Percentiles rank a stretch among this genome's conserved stretches.
Conservation (phyloP, 2,888 invertebrate genomes). For the Melanotus villosus region DNA sequence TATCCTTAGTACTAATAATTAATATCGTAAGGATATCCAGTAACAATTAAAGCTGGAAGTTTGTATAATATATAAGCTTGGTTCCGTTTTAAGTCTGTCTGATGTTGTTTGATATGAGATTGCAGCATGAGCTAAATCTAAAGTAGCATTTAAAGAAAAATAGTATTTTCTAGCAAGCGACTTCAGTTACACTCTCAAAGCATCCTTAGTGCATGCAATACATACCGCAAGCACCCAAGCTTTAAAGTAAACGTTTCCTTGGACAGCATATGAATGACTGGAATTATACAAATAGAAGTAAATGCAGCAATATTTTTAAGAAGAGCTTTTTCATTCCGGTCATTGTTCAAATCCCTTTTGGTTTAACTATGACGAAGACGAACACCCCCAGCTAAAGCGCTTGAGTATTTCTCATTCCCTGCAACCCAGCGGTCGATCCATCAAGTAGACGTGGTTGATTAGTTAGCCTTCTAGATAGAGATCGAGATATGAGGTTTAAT, state of each 20-base stretch:
- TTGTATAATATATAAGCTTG: too few species aligned
- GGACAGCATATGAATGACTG: constrained; percentile 28
- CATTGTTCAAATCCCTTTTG: constrained; percentile 39
- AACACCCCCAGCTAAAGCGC: constrained; percentile 34
- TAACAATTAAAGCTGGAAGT: too few species aligned
- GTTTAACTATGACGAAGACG: constrained; percentile 42
- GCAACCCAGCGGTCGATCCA: constrained; percentile 54
- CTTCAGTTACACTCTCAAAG: too few species aligned
- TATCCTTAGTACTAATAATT: too few species aligned
- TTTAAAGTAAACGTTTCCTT: constrained; percentile 42
- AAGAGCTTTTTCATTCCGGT: constrained; percentile 34
- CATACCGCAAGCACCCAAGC: constrained; percentile 45
- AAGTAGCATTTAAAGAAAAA: too few species aligned
- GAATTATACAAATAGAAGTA: constrained; percentile 37
- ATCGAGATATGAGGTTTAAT: constrained; percentile 45
- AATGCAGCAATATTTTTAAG: constrained; percentile 33
- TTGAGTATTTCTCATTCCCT: constrained; percentile 39
- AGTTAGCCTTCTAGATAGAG: constrained; percentile 49
- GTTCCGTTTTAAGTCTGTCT: too few species aligned
- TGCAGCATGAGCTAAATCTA: too few species aligned
- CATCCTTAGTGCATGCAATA: constrained; percentile 46
- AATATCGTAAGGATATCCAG: too few species aligned
- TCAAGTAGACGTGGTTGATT: constrained; percentile 59
- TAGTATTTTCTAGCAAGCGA: too few species aligned
- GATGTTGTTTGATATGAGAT: too few species aligned